phyloP scores from a whole-genome alignment of 2,113 vertebrate genomes.

The Muscicapa adusta region DNA sequence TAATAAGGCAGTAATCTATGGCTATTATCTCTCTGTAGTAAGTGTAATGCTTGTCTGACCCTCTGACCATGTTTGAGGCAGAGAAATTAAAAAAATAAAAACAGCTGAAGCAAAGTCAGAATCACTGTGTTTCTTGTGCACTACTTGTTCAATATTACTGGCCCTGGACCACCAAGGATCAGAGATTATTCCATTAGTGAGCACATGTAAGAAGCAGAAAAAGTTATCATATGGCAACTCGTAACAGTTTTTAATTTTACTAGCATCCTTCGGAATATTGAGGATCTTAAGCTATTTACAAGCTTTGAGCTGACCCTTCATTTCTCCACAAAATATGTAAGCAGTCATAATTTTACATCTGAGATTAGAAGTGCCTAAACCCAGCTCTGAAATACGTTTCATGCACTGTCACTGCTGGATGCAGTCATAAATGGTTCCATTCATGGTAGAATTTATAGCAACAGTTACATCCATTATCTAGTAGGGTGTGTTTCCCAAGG shows the following conservation, averaged over 20 bases:
- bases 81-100: constrained; percentile 3
- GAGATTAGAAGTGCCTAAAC: background rate
- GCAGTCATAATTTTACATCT: background rate
- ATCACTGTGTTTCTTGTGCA: background rate
- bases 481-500: background rate
- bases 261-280: background rate
- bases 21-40: background rate
- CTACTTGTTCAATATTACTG: background rate
- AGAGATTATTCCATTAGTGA: background rate
- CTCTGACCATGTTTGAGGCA: background rate
- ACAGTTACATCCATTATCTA: background rate
- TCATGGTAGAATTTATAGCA: background rate
- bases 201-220: background rate
- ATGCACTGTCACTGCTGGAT: background rate
- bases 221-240: background rate
- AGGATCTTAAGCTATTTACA: background rate
- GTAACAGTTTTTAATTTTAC: background rate
- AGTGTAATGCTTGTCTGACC: background rate
- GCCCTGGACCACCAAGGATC: background rate
- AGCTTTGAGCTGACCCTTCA: background rate
- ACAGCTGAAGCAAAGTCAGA: background rate
- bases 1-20: background rate
- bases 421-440: background rate
- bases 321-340: background rate
- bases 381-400: background rate